Evolutionary conservation across 2,113 vertebrate genomes (phyloP), one percentile per base, ranked within the genome.

Genomic region (Chaetops frenatus): DNA sequence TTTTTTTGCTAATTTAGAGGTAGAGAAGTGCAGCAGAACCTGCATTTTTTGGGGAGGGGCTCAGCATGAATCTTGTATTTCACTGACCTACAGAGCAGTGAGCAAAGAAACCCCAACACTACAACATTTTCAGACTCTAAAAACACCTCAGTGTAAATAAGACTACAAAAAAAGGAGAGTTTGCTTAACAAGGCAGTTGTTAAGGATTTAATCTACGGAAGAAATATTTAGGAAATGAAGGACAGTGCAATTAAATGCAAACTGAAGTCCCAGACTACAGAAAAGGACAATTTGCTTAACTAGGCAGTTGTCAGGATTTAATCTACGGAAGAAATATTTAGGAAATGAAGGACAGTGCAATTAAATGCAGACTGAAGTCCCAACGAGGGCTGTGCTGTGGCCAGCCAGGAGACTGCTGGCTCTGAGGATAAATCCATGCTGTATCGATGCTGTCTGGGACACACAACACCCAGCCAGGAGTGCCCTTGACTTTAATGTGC

Each of bases 301-400:
- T 19, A 36, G 2, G 27, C 44, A 48, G 27, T 3, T 25, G 38
- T 70, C n/a, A n/a, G 29, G 60, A 38, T 44, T 62, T 38, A 72
- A 31, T 8, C 31, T 2, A 4, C 4, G 21, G 17, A 76, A 92
- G 17, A 76, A 92, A 72, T 6, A 29, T 12, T 36, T 9, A 18
- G 18, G 12, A 69, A 87, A 58, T 3, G 3, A 12, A 79, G 28
- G 36, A 4, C 17, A 69, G 60, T 8, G 15, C 65, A 70, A 25
- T 29, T 3, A 15, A 72, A 74, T 5, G n/a, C 24, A 19, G 40
- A 61, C 16, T 10, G 0, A 27, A 50, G 42, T 21, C 56, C 67
- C 73, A 27, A 21, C 0, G 9, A 36, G 71, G 57, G 21, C 45
- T 9, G 21, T 5, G 2, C 40, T 20, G 2, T 1, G 51, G 22